Evolutionary conservation across 2,888 invertebrate species (phyloP).

Genomic region (Metellina segmentata): DNA sequence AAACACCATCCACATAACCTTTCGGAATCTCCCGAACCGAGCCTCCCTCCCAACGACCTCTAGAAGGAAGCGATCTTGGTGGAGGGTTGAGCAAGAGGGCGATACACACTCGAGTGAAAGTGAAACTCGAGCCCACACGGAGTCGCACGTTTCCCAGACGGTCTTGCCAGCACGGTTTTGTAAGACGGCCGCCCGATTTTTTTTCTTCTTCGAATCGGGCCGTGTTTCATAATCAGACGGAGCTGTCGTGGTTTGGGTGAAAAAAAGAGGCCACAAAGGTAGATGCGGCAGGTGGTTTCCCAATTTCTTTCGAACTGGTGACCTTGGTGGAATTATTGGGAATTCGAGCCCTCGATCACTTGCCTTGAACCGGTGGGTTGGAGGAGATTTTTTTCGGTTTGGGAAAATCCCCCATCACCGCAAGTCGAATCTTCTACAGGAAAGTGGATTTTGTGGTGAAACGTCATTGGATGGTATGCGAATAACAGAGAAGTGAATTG

Average conservation of each 20-base stretch:
- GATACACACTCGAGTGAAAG: constrained; percentile 16
- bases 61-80: constrained; percentile 40
- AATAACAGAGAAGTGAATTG: too few relatives aligned
- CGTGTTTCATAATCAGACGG: constrained; percentile 40
- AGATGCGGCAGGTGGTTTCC: constrained; percentile 11
- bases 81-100: constrained; percentile 6
- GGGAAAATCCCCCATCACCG: not conserved
- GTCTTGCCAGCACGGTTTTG: not conserved
- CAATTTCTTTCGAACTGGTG: constrained; percentile 24
- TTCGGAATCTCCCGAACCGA: not conserved
- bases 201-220: not conserved
- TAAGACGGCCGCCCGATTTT: not conserved
- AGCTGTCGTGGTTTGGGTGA: not conserved
- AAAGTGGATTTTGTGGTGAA: not conserved
- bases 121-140: constrained; percentile 23
- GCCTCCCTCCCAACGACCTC: not conserved
- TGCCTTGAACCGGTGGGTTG: constrained; percentile 44
- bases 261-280: constrained; percentile 38
- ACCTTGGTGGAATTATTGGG: constrained; percentile 41
- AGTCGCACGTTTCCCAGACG: not conserved
- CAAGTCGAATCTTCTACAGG: not conserved
- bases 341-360: constrained; percentile 32
- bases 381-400: not conserved
- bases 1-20: not conserved
- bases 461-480: not conserved